A percentile compares a stretch with the other conserved stretches of the same genome.
Conservation (phyloP, 1,140 invertebrate species). For the Lepidostoma basale region DNA sequence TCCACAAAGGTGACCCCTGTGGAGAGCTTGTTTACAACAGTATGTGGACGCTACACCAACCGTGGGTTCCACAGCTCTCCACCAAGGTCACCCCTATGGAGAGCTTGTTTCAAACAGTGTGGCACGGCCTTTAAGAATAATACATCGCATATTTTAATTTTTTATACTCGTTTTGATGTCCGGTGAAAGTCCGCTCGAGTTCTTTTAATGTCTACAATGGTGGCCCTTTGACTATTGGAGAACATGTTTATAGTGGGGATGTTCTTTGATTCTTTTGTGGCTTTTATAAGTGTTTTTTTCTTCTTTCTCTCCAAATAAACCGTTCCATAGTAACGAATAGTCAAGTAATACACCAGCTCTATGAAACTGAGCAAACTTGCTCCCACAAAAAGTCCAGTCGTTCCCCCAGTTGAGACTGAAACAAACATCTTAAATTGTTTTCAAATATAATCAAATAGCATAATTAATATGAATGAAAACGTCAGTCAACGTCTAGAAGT, state of each 20-base stretch:
- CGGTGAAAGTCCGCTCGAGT: slow-evolving; percentile 30
- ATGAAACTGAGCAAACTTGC: slow-evolving; percentile 68
- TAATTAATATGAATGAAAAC: no score
- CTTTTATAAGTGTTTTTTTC: not conserved
- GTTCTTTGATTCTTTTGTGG: not conserved
- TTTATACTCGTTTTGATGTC: no score
- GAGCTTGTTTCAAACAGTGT: no score
- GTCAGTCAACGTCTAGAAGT: no score
- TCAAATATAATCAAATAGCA: not conserved
- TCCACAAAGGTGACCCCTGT: no score
- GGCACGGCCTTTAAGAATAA: no score
- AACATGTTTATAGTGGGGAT: not conserved
- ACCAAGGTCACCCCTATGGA: no score
- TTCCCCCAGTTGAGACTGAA: slow-evolving; percentile 68
- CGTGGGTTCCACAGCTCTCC: no score
- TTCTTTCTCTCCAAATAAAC: slow-evolving; percentile 34
- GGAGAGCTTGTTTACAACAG: no score
- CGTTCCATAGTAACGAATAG: slow-evolving; percentile 53
- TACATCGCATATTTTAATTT: no score
- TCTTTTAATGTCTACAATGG: slow-evolving; percentile 39
- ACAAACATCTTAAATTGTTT: not conserved
- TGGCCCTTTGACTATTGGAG: slow-evolving; percentile 12
- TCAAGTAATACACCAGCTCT: slow-evolving; percentile 64
- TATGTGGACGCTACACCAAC: no score
- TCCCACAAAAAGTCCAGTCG: slow-evolving; percentile 67